Evolutionary conservation across 2,888 invertebrate species (phyloP).

Genomic region (Lasioglossum villosulum): DNA sequence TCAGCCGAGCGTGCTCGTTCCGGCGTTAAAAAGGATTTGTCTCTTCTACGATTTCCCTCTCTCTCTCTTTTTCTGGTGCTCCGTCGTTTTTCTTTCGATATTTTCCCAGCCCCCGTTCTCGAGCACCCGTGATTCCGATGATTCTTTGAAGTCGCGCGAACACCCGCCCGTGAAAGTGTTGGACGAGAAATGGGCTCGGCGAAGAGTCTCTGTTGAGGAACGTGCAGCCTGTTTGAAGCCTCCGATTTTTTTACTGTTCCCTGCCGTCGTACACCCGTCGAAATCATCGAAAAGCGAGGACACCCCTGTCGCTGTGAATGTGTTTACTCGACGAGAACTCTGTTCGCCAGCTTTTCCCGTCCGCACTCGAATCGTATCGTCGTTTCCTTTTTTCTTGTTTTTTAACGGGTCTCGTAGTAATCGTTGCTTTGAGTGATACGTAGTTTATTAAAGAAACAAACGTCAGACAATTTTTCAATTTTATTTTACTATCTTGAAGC

Average conservation of each 20-base stretch:
- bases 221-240: conserved; percentile 3
- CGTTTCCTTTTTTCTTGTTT: background rate
- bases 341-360: background rate
- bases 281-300: background rate
- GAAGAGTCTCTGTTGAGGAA: background rate
- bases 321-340: background rate
- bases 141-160: conserved; percentile 43
- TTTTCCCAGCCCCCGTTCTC: conserved; percentile 14
- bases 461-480: too few species aligned
- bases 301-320: background rate
- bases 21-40: conserved; percentile 6
- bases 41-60: background rate
- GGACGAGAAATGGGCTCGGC: background rate
- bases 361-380: background rate
- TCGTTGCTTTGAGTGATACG: background rate
- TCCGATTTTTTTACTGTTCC: background rate
- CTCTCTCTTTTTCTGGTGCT: background rate
- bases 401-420: background rate
- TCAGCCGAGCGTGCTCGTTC: background rate
- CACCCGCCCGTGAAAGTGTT: conserved; percentile 14
- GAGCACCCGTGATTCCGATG: conserved; percentile 20
- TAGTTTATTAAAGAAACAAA: too few species aligned
- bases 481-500: too few species aligned
- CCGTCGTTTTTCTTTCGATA: conserved; percentile 30
- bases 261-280: background rate